Evolutionary conservation across 2,888 invertebrate genomes (phyloP).

Genomic region (Orthosia cruda): DNA sequence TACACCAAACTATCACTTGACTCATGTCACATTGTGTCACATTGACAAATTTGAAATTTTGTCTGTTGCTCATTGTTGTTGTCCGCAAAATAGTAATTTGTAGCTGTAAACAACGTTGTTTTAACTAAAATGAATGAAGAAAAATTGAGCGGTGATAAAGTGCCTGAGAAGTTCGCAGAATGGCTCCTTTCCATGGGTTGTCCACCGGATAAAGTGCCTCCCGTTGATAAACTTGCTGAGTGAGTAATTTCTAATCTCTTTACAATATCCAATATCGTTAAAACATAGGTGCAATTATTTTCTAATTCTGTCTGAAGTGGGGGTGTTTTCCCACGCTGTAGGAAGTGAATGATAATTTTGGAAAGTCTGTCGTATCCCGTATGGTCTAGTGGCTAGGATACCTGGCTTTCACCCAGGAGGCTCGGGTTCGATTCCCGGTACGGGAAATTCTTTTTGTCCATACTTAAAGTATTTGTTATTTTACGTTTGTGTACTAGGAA

Average conservation of each 20-base stretch:
- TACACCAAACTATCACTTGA: neutral
- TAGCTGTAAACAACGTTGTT: neutral
- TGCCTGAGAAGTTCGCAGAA: conserved; percentile 84
- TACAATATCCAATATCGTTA: neutral
- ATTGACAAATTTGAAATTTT: conserved; percentile 47
- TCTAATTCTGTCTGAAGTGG: neutral
- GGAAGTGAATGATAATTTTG: neutral
- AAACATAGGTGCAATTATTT: no score
- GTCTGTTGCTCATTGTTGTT: conserved; percentile 56
- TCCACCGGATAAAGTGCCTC: conserved; percentile 84
- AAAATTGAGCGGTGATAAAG: conserved; percentile 83
- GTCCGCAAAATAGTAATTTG: conserved; percentile 1
- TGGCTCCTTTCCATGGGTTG: conserved; percentile 88
- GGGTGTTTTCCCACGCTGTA: neutral
- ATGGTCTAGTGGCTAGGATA: conserved; percentile 94
- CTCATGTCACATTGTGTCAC: conserved; percentile 8
- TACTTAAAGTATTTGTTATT: neutral
- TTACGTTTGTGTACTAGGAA: neutral
- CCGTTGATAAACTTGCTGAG: conserved; percentile 83
- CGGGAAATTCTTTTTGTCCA: conserved; percentile 85
- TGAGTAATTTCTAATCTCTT: conserved; percentile 68
- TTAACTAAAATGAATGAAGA: conserved; percentile 74
- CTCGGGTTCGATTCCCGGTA: conserved; percentile 95
- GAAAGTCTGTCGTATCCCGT: conserved; percentile 82
- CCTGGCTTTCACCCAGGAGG: conserved; percentile 95